Base-by-base conservation (phyloP, 2,113 vertebrate genomes). In the Tetrao urogallus region DNA sequence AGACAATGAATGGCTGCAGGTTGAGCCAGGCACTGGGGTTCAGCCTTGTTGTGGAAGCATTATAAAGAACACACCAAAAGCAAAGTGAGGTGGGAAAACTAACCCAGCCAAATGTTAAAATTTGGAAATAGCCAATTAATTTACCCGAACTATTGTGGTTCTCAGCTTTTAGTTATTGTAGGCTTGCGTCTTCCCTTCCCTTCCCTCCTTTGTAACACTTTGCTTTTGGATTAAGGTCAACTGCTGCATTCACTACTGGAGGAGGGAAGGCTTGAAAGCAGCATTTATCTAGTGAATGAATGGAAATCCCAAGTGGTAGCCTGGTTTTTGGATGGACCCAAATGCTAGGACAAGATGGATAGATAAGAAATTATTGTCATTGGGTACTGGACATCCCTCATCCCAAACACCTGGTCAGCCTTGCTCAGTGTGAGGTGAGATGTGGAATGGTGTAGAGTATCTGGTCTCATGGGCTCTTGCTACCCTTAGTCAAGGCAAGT, bases 211-310 rank as follows among this genome's bases (percentile, higher is more conserved):
- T 28, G 16, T 50, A 57, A 52, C 10, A 17, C 25, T 34, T 64
- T n/a, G 25, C 12, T 86, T 93, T 75, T 86, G 48, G 40, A 48
- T 80, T 70, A 38, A 76, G 13, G n/a, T 76, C 32, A 73, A 77
- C 21, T 40, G 27, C 22, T 80, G 40, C 30, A 11, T 83, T 90
- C 11, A 0, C 58, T 70, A 32, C 32, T 15, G 27, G 24, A 48
- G 40, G 28, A 45, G 8, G 2, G 3, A 2, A 34, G 17, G 3
- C 6, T 74, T 45, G 32, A 64, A 78, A 81, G 38, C 30, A 79
- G 16, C 4, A 13, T 58, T 77, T 81, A 56, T 52, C 13, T 7
- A 42, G 20, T 42, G 45, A 73, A 65, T 4, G 0, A 30, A 2
- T 22, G 24, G 13, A 67, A 64, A 77, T 42, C 4, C 0, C 42